These are phyloP conservation scores for Leptinotarsa lineolata DNA, from an alignment of 1,140 invertebrate genomes.

Conservation along the genomic window DNA sequence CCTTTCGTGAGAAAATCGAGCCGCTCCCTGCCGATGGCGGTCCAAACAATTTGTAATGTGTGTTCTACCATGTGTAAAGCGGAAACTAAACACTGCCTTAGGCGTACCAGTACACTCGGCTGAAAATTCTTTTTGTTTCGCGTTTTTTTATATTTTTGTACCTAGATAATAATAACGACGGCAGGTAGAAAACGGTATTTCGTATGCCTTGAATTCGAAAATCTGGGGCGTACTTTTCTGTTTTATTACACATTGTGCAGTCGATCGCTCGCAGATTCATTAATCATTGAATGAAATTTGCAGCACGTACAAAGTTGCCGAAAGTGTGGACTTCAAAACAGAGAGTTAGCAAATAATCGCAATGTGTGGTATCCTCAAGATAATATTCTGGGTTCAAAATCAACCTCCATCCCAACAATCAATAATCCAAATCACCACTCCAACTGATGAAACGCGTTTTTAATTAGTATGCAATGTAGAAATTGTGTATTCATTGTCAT, in stretches of 20 bases:
- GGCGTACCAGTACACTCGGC: slow-evolving; percentile 39
- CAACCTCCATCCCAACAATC: too few species aligned
- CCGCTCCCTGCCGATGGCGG: slow-evolving; percentile 39
- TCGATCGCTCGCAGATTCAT: slow-evolving; percentile 13
- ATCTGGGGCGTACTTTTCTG: slow-evolving; percentile 30
- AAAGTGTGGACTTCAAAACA: not conserved
- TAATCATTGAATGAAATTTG: slow-evolving; percentile 21
- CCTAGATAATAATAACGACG: slow-evolving; percentile 40
- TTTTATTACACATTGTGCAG: slow-evolving; percentile 14
- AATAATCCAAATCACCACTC: too few species aligned
- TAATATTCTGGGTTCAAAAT: too few species aligned
- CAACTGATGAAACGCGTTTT: too few species aligned
- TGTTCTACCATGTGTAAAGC: slow-evolving; percentile 55
- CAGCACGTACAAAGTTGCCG: slow-evolving; percentile 15
- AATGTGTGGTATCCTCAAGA: too few species aligned
- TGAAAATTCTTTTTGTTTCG: slow-evolving; percentile 45
- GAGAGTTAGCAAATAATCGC: too few species aligned
- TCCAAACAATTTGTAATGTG: slow-evolving; percentile 51
- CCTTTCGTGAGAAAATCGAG: slow-evolving; percentile 40
- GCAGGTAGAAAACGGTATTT: slow-evolving; percentile 32
- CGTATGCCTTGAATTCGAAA: slow-evolving; percentile 35
- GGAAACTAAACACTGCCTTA: slow-evolving; percentile 48
- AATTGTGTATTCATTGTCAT: too few species aligned
- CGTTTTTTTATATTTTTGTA: slow-evolving; percentile 41
- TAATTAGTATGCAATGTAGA: too few species aligned